phyloP scores from a whole-genome alignment of 2,888 invertebrate genomes.

The Julus scanicus region DNA sequence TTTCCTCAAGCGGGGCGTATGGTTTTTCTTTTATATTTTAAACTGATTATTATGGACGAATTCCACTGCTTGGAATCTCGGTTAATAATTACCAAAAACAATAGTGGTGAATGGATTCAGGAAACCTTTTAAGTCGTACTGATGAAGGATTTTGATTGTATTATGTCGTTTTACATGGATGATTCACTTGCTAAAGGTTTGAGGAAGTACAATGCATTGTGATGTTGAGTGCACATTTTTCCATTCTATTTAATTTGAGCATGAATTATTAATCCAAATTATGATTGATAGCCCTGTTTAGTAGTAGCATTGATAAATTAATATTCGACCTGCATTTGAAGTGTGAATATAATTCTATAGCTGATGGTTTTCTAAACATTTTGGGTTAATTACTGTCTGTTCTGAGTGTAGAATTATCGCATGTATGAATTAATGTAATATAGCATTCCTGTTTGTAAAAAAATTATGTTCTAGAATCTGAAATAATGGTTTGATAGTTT shows the following conservation, averaged over 20 bases:
- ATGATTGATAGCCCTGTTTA: no score
- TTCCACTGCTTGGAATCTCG: slow-evolving; percentile 10
- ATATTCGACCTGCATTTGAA: no score
- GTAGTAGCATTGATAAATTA: no score
- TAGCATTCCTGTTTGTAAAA: no score
- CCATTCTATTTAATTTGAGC: background rate
- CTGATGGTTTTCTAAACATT: no score
- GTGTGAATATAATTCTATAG: no score
- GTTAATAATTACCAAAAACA: background rate
- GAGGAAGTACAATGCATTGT: background rate
- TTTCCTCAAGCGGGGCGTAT: background rate
- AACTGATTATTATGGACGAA: slow-evolving; percentile 20
- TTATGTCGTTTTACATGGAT: background rate
- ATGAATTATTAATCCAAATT: background rate
- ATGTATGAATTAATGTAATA: no score
- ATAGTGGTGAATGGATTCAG: background rate
- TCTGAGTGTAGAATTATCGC: no score
- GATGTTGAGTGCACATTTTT: background rate
- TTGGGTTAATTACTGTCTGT: no score
- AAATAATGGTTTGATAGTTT: no score
- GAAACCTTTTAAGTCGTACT: background rate
- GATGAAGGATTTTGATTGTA: background rate
- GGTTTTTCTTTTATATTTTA: background rate
- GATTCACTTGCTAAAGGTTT: background rate
- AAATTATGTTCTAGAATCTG: no score